Evolutionary conservation across 2,113 vertebrate species (phyloP), one percentile per base, ranked within the genome.

Genomic region (Daboia siamensis): DNA sequence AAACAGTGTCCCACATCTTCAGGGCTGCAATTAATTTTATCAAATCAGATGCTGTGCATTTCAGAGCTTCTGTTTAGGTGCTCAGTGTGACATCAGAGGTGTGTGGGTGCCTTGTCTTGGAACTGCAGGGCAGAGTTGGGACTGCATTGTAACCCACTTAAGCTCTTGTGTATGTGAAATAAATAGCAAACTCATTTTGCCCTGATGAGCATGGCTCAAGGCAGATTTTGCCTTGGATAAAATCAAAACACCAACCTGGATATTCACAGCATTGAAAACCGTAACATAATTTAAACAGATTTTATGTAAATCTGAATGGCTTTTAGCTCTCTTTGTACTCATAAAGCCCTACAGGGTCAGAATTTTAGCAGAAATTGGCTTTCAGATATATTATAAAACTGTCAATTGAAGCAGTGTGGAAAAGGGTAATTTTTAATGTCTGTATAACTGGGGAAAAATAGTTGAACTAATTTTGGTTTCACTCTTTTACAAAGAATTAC

Each of bases 241-340:
- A 64, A 86, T 64, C 17, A 54, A 51, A 90, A 61, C 21, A 57
- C 6, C 20, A 86, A 61, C 48, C 5, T 86, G 46, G 44, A 24
- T 90, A 52, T 90, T 24, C 5, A 54, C 56, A 90, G n/a, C 46
- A 86, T 23, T 90, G 56, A 90, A 24, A 64, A 20, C 5, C 52
- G 8, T 86, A 90, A 90, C 55, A 52, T 80, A 44, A 54, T 92
- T 59, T 86, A 90, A 92, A 90, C 54, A 86, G 4, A 54, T 93
- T 90, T 86, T 86, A 86, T 90, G 46, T 51, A 93, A 26, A 90
- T 93, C 20, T 55, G 88, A 90, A 93, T 54, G 33, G n/a, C 46
- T 85, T 54, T 86, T 90, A 44, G 21, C 80, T 86, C 55, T 93
- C 54, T 89, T 48, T 90, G 48, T 44, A 59, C 74, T 90, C 56